Conservation (phyloP, 2,797 vertebrate species). For the Rousettus madagascariensis region DNA sequence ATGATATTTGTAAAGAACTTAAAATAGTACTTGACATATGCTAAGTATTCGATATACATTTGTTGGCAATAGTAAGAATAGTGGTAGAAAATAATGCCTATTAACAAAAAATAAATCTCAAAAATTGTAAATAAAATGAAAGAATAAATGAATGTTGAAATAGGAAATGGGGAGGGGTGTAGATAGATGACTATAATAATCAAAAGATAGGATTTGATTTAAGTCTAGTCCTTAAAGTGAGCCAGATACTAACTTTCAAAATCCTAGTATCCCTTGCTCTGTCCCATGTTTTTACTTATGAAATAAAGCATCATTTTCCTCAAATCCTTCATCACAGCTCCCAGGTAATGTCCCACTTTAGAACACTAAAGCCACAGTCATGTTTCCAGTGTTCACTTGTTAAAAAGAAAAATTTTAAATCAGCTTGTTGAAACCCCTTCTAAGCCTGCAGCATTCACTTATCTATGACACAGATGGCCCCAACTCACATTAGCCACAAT, state of each 20-base stretch:
- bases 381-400: conserved; percentile 58
- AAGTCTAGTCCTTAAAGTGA: not conserved
- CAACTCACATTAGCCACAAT: conserved; percentile 64
- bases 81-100: not conserved
- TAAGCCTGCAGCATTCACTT: conserved; percentile 69
- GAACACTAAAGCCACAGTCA: conserved; percentile 2
- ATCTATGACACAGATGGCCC: conserved; percentile 46
- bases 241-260: not conserved
- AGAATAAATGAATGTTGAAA: not conserved
- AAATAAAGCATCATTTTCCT: not conserved
- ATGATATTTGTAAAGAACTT: not conserved
- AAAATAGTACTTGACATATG: not conserved
- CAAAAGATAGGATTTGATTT: not conserved
- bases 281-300: not conserved
- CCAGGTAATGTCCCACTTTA: conserved; percentile 13
- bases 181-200: not conserved
- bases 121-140: not conserved
- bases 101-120: not conserved
- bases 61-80: not conserved
- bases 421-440: conserved; percentile 73
- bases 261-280: not conserved
- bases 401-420: conserved; percentile 68
- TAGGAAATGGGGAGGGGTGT: not conserved
- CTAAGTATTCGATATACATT: not conserved
- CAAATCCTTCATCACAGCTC: not conserved